Conservation (phyloP, 2,797 vertebrate species). For the Amphiprion clarkii region DNA sequence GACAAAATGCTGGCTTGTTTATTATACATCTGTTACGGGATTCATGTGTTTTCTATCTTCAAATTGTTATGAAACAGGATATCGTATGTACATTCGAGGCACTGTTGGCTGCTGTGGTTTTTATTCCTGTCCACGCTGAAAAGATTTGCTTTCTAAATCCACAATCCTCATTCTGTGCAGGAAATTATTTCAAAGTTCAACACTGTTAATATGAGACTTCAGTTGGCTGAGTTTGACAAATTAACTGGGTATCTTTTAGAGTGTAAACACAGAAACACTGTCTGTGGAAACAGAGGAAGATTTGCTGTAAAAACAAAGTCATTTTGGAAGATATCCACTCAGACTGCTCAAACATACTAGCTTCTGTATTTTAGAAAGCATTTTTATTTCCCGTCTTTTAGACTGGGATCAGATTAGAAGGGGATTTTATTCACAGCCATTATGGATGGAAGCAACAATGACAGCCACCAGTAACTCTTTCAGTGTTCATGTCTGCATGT, state of each 20-base stretch:
- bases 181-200: neutral
- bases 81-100: neutral
- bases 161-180: neutral
- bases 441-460: neutral
- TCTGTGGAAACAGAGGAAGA: neutral
- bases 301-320: neutral
- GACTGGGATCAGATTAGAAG: neutral
- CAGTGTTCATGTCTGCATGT: neutral
- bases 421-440: neutral
- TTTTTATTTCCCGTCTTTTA: neutral
- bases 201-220: constrained; percentile 4
- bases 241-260: neutral
- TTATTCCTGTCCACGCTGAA: neutral
- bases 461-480: neutral
- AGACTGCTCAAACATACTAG: neutral
- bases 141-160: neutral
- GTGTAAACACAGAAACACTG: constrained; percentile 4
- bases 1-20: no score
- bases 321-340: neutral
- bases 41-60: no score
- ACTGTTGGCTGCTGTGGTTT: neutral
- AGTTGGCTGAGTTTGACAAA: constrained; percentile 12
- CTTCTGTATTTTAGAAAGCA: neutral
- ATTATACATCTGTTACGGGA: no score
- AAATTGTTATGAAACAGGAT: no score